Conservation (phyloP, 2,113 vertebrate genomes). For the Hemiprocne comata region DNA sequence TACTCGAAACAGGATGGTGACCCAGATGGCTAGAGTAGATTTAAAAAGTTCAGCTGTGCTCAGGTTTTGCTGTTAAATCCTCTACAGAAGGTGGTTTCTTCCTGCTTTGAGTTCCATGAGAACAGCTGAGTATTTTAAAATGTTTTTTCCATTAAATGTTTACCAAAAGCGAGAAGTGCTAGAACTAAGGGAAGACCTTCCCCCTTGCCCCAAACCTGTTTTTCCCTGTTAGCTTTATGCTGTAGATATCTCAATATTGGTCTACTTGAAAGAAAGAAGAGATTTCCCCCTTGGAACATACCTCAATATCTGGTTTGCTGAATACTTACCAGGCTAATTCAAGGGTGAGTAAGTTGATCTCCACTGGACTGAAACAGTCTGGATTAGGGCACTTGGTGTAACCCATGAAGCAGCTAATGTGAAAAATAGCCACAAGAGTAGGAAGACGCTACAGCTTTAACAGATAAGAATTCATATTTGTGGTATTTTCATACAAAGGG, state of each 20-base stretch:
- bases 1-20: background rate
- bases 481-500: background rate
- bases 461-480: background rate
- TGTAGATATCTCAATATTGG: background rate
- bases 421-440: background rate
- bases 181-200: background rate
- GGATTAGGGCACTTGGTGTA: background rate
- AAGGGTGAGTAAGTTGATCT: background rate
- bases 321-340: background rate
- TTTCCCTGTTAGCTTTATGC: background rate
- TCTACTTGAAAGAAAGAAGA: background rate
- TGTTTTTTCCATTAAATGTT: background rate
- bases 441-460: background rate
- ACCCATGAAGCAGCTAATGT: background rate
- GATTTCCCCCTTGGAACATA: background rate
- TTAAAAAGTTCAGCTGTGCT: background rate
- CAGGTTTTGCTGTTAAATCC: background rate
- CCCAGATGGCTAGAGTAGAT: background rate
- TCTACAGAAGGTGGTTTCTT: background rate
- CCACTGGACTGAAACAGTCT: background rate
- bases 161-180: background rate
- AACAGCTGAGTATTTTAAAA: background rate
- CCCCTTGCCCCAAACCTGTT: background rate
- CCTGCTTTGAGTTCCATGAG: background rate
- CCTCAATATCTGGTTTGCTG: background rate